Evolutionary conservation across 2,888 invertebrate species (phyloP).

Genomic region (Trimorus sp.): DNA sequence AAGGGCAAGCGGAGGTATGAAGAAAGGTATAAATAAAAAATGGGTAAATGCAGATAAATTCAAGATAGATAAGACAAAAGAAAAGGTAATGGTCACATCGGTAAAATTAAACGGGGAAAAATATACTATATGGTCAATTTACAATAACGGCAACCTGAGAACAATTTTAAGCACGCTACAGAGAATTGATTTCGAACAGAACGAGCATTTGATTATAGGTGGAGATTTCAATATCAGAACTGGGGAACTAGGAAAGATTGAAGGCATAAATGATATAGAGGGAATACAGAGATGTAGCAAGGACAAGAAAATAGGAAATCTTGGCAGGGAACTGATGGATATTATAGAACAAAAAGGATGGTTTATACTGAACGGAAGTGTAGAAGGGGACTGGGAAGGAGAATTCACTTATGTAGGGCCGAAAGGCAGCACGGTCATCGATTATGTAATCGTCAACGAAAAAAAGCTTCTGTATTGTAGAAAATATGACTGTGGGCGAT

Average conservation of each 20-base stretch:
- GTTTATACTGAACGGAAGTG: constrained; percentile 57
- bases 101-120: no score
- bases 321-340: constrained; percentile 43
- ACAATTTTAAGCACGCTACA: not conserved
- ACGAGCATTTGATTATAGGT: constrained; percentile 19
- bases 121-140: not conserved
- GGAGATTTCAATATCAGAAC: constrained; percentile 46
- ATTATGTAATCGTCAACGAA: constrained; percentile 51
- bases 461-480: not conserved
- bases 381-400: constrained; percentile 56
- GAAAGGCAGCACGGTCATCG: constrained; percentile 58
- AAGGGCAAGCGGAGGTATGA: no score
- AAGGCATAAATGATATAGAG: no score
- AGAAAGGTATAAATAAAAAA: no score
- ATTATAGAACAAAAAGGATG: constrained; percentile 46
- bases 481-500: constrained; percentile 32
- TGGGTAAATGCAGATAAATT: no score
- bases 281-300: not conserved
- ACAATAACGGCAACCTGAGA: not conserved
- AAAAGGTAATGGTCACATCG: no score
- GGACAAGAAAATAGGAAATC: constrained; percentile 26
- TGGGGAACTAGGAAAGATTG: constrained; percentile 27
- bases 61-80: no score
- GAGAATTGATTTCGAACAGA: not conserved
- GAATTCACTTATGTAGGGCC: constrained; percentile 53